Evolutionary conservation across 2,888 invertebrate genomes (phyloP).

Genomic region (Nephrocerus scutellatus): DNA sequence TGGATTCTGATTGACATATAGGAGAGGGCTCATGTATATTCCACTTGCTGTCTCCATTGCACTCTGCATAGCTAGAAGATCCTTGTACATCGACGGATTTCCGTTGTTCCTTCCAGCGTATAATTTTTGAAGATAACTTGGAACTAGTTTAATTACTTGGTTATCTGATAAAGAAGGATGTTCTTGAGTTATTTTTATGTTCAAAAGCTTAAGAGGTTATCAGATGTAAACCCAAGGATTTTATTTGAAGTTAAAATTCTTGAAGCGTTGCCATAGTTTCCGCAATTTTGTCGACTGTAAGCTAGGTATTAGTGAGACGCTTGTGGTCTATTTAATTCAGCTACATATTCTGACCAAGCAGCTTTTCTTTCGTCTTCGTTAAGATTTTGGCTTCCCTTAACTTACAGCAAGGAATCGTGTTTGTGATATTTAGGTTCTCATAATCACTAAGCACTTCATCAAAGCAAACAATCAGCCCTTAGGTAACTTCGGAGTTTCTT

Average conservation of each 20-base stretch:
- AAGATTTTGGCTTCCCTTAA: too few relatives aligned
- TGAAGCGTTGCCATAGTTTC: conserved; percentile 17
- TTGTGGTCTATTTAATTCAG: conserved; percentile 57
- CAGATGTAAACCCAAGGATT: conserved; percentile 30
- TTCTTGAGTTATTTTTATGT: too few relatives aligned
- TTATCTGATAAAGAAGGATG: too few relatives aligned
- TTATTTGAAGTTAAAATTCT: conserved; percentile 32
- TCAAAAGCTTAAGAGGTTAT: conserved; percentile 27
- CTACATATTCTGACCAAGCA: conserved; percentile 93
- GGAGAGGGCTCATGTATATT: conserved; percentile 44
- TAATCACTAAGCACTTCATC: conserved; percentile 70
- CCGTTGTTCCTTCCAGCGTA: too few relatives aligned
- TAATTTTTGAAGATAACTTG: too few relatives aligned
- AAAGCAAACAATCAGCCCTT: conserved; percentile 76
- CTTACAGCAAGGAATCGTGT: conserved; percentile 90
- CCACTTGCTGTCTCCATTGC: conserved; percentile 42
- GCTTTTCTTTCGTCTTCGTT: too few relatives aligned
- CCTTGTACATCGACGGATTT: conserved; percentile 45
- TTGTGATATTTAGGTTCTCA: conserved; percentile 65
- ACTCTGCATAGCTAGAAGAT: conserved; percentile 37
- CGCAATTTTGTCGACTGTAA: conserved; percentile 13
- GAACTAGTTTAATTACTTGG: too few relatives aligned
- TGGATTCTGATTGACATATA: conserved; percentile 41
- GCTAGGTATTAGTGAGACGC: too few relatives aligned
- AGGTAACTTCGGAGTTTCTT: too few relatives aligned